phyloP scores from a whole-genome alignment of 2,888 invertebrate genomes.

The Steinernema carpocapsae region DNA sequence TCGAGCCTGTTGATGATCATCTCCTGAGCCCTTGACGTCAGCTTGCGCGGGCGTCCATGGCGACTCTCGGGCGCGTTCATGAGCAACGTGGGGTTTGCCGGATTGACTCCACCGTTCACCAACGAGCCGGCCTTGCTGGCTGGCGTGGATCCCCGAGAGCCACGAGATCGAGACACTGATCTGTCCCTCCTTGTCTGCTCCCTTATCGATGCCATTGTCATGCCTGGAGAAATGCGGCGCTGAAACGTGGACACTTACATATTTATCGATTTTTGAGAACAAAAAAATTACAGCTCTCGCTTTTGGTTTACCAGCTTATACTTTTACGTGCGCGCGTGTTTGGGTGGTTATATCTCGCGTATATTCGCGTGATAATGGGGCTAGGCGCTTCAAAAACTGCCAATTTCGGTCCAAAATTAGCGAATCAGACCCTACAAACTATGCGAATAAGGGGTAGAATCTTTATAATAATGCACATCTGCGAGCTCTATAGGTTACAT shows the following conservation, averaged over 20 bases:
- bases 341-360: too few relatives aligned
- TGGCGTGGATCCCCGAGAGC: slow-evolving; percentile 1
- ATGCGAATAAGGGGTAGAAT: too few relatives aligned
- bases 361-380: too few relatives aligned
- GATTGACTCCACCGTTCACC: not conserved
- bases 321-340: too few relatives aligned
- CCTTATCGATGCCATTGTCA: slow-evolving; percentile 4
- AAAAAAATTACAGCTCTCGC: not conserved
- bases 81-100: not conserved
- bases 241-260: not conserved
- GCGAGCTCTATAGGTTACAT: too few relatives aligned
- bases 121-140: not conserved
- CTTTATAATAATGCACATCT: too few relatives aligned
- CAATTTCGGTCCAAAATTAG: too few relatives aligned
- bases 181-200: not conserved
- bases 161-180: not conserved
- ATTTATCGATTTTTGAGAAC: not conserved
- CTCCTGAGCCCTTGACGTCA: slow-evolving; percentile 65
- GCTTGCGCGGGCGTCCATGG: slow-evolving; percentile 65
- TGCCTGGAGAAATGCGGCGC: slow-evolving; percentile 4
- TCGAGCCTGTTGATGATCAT: slow-evolving; percentile 58
- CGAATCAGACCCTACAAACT: too few relatives aligned
- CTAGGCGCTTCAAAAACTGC: too few relatives aligned
- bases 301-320: not conserved
- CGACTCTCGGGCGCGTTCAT: slow-evolving; percentile 50